Evolutionary conservation across 1,140 invertebrate genomes (phyloP).

Genomic region (Conus betulinus): DNA sequence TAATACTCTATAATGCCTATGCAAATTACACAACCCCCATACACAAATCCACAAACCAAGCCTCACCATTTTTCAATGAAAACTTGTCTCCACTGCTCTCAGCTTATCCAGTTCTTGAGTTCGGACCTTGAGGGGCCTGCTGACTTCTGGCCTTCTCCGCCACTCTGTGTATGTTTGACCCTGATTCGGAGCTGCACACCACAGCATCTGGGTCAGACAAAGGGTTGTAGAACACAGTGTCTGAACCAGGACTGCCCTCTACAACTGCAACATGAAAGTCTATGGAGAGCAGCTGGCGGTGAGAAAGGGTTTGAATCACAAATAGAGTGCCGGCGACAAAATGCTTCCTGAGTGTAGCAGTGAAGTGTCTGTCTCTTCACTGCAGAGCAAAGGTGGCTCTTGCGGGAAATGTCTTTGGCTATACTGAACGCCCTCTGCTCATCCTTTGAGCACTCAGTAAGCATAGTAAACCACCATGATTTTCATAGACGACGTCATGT

Average conservation of each 20-base stretch:
- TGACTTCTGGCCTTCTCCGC: background rate
- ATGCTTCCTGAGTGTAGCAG: background rate
- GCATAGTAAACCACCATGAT: background rate
- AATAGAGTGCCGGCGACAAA: background rate
- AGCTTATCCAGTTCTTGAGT: conserved; percentile 30
- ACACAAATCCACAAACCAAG: background rate
- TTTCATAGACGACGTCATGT: background rate
- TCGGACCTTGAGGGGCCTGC: conserved; percentile 11
- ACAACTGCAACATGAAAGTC: background rate
- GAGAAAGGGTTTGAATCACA: background rate
- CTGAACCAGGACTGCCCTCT: background rate
- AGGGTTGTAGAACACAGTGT: background rate
- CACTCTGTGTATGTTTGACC: background rate
- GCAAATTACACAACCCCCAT: too few relatives aligned
- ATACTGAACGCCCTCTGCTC: background rate
- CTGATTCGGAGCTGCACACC: background rate
- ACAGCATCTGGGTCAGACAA: background rate
- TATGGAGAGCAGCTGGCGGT: background rate
- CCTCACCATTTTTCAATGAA: conserved; percentile 9
- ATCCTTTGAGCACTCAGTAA: background rate
- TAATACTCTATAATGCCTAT: too few relatives aligned
- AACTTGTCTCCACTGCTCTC: background rate
- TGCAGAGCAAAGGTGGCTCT: background rate
- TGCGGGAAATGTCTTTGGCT: background rate
- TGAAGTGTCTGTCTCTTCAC: background rate